These are phyloP conservation scores for Cheilosia impressa DNA, from an alignment of 2,888 invertebrate genomes.

Conservation along the genomic window DNA sequence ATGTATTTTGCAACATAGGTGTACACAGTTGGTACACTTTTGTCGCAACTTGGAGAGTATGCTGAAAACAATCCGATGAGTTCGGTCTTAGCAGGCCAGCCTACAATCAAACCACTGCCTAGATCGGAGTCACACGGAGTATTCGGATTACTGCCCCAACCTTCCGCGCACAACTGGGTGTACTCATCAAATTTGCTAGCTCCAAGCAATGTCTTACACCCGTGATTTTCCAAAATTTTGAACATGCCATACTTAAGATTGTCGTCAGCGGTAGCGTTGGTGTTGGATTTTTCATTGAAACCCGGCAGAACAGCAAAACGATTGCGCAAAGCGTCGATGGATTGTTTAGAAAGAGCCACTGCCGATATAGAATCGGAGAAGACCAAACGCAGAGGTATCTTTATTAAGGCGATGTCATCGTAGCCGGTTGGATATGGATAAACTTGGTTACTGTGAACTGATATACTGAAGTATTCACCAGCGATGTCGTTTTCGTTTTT, in stretches of 20 bases:
- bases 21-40: constrained; percentile 14
- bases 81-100: constrained; percentile 41
- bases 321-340: constrained; percentile 2
- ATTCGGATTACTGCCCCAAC: constrained; percentile 40
- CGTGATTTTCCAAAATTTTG: constrained; percentile 2
- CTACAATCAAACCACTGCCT: constrained; percentile 49
- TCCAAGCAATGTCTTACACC: constrained; percentile 4
- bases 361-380: constrained; percentile 27
- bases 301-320: constrained; percentile 42
- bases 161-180: constrained; percentile 41
- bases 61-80: constrained; percentile 51
- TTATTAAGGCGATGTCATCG: constrained; percentile 65
- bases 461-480: constrained; percentile 36
- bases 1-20: constrained; percentile 39
- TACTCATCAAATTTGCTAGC: constrained; percentile 37
- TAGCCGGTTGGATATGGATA: constrained; percentile 53
- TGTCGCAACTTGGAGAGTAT: constrained; percentile 2
- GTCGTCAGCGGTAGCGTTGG: background rate
- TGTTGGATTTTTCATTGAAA: constrained; percentile 1
- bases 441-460: constrained; percentile 37
- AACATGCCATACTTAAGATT: constrained; percentile 37
- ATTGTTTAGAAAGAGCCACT: constrained; percentile 20
- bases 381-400: constrained; percentile 44
- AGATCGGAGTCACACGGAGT: constrained; percentile 42
- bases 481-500: background rate